phyloP scores from a whole-genome alignment of 2,888 invertebrate genomes.

The Phragmatobia fuliginosa region DNA sequence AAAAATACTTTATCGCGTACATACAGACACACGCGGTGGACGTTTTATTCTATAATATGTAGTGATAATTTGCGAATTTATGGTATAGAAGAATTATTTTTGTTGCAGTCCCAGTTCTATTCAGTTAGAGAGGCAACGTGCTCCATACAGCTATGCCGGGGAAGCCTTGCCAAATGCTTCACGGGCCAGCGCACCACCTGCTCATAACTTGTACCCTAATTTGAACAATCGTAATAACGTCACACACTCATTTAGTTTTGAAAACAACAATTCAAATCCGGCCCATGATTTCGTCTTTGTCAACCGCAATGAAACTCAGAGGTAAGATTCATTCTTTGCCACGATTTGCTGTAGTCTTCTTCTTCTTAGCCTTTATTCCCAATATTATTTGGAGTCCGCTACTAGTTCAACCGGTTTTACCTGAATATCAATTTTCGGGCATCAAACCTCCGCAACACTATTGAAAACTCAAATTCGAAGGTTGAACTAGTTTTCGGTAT shows the following conservation, averaged over 20 bases:
- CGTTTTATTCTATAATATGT: too few species aligned
- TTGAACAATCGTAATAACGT: slow-evolving; percentile 20
- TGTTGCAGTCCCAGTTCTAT: slow-evolving; percentile 35
- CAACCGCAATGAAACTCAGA: slow-evolving; percentile 29
- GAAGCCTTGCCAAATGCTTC: slow-evolving; percentile 34
- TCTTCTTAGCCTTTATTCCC: too few species aligned
- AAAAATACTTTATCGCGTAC: too few species aligned
- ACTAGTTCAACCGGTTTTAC: too few species aligned
- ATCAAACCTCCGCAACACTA: too few species aligned
- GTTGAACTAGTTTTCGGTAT: too few species aligned
- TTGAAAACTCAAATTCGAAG: too few species aligned
- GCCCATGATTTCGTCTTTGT: slow-evolving; percentile 32
- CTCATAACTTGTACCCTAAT: slow-evolving; percentile 38
- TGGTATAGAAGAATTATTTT: background rate
- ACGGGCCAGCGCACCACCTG: background rate
- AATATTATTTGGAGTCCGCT: too few species aligned
- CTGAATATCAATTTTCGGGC: too few species aligned
- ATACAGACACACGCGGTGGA: too few species aligned
- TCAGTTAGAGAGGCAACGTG: slow-evolving; percentile 45
- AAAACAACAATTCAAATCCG: slow-evolving; percentile 5
- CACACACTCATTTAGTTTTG: background rate
- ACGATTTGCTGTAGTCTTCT: too few species aligned
- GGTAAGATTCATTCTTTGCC: slow-evolving; percentile 18
- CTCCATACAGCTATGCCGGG: slow-evolving; percentile 44
- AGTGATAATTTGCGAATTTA: too few species aligned